phyloP scores from a whole-genome alignment of 2,888 invertebrate species.

The Rhingia rostrata region DNA sequence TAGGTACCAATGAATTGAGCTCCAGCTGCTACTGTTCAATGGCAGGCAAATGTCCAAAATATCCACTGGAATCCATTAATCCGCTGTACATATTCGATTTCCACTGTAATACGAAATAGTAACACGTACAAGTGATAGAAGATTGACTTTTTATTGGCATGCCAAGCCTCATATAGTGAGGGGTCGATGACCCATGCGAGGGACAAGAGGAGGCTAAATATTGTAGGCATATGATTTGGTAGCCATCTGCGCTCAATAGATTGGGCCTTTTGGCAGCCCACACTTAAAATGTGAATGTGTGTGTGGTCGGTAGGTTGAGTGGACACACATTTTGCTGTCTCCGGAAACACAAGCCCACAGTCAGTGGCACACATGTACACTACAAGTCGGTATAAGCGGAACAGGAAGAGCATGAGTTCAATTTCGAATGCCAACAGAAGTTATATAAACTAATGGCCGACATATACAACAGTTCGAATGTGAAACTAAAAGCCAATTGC shows the following conservation, averaged over 20 bases:
- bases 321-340: slow-evolving; percentile 28
- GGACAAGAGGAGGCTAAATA: neutral
- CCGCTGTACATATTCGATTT: slow-evolving; percentile 58
- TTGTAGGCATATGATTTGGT: slow-evolving; percentile 29
- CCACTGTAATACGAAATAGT: slow-evolving; percentile 63
- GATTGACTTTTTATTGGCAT: slow-evolving; percentile 64
- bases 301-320: neutral
- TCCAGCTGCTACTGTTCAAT: slow-evolving; percentile 26
- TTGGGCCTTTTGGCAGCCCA: slow-evolving; percentile 51
- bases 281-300: slow-evolving; percentile 5
- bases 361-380: neutral
- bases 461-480: slow-evolving; percentile 55
- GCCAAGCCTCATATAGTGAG: neutral
- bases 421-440: slow-evolving; percentile 61
- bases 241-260: slow-evolving; percentile 34
- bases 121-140: slow-evolving; percentile 63
- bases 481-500: slow-evolving; percentile 62
- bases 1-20: neutral
- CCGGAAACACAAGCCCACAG: slow-evolving; percentile 20
- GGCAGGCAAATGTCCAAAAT: slow-evolving; percentile 48
- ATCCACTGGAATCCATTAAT: slow-evolving; percentile 64
- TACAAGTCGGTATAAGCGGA: neutral
- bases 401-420: slow-evolving; percentile 37
- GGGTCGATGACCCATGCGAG: slow-evolving; percentile 36
- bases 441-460: slow-evolving; percentile 59